Percentiles rank a stretch among this genome's conserved stretches.
Conservation (phyloP, 2,888 invertebrate genomes). For the Agrotis exclamationis region DNA sequence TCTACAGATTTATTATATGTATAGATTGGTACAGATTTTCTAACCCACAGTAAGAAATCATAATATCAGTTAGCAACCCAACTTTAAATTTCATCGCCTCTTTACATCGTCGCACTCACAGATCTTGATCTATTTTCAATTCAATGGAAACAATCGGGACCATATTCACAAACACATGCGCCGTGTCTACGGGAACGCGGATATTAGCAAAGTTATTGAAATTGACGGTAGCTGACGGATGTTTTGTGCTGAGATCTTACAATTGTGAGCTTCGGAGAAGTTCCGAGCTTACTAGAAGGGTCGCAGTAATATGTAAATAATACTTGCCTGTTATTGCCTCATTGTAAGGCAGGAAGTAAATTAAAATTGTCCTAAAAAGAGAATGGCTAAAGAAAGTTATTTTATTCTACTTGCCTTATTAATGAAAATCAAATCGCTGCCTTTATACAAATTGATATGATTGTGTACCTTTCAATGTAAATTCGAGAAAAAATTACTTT, state of each 20-base stretch:
- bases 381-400: too few relatives aligned
- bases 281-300: neutral
- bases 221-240: neutral
- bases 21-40: too few relatives aligned
- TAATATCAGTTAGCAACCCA: neutral
- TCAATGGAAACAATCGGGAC: conserved; percentile 27
- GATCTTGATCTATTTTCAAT: conserved; percentile 32
- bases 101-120: conserved; percentile 4
- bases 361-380: too few relatives aligned
- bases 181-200: conserved; percentile 11
- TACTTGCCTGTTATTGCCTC: too few relatives aligned
- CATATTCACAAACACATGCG: conserved; percentile 3
- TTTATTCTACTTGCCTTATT: too few relatives aligned
- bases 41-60: neutral
- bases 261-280: neutral
- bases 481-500: too few relatives aligned
- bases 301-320: too few relatives aligned
- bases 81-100: neutral
- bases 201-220: conserved; percentile 28
- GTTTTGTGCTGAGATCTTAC: neutral
- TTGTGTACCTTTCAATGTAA: too few relatives aligned
- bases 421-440: too few relatives aligned
- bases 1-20: too few relatives aligned
- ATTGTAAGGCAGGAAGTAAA: too few relatives aligned
- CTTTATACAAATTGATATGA: too few relatives aligned